Percentiles rank a stretch among this genome's conserved stretches.
These are phyloP conservation scores for Bombylius major DNA, from an alignment of 2,888 invertebrate genomes.

Conservation along the genomic window DNA sequence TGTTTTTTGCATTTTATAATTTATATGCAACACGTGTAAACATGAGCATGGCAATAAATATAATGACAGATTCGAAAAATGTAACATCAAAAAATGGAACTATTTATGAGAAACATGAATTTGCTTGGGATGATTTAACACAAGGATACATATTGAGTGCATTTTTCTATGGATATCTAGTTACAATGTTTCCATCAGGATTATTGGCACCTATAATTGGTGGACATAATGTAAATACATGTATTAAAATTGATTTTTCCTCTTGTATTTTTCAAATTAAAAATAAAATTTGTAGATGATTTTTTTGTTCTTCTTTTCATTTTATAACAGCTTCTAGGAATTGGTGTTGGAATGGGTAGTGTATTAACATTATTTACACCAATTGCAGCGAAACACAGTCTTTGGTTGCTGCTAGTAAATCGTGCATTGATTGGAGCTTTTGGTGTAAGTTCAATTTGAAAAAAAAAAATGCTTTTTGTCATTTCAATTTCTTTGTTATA, in stretches of 20 bases:
- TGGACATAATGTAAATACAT: conserved; percentile 45
- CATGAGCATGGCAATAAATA: conserved; percentile 75
- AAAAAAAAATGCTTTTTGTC: too few relatives aligned
- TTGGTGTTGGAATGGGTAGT: conserved; percentile 55
- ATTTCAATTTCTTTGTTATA: neutral
- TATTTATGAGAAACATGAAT: conserved; percentile 46
- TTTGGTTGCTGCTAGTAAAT: conserved; percentile 49
- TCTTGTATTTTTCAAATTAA: neutral
- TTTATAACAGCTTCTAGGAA: conserved; percentile 37
- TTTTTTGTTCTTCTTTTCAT: neutral
- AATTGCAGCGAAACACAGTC: conserved; percentile 51
- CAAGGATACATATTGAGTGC: conserved; percentile 64
- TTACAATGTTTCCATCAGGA: conserved; percentile 65
- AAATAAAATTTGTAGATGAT: neutral
- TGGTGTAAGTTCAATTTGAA: conserved; percentile 41
- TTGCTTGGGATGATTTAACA: conserved; percentile 58
- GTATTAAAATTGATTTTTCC: neutral
- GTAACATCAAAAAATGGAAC: conserved; percentile 46
- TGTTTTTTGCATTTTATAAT: conserved; percentile 66
- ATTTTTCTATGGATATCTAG: conserved; percentile 72
- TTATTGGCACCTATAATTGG: conserved; percentile 67
- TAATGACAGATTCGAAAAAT: conserved; percentile 60
- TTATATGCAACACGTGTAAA: conserved; percentile 66
- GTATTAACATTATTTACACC: conserved; percentile 67
- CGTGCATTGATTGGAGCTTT: conserved; percentile 60